A percentile compares a stretch with the other conserved stretches of the same genome.
Conservation (phyloP, 2,113 vertebrate species). For the Calyptomena viridis region DNA sequence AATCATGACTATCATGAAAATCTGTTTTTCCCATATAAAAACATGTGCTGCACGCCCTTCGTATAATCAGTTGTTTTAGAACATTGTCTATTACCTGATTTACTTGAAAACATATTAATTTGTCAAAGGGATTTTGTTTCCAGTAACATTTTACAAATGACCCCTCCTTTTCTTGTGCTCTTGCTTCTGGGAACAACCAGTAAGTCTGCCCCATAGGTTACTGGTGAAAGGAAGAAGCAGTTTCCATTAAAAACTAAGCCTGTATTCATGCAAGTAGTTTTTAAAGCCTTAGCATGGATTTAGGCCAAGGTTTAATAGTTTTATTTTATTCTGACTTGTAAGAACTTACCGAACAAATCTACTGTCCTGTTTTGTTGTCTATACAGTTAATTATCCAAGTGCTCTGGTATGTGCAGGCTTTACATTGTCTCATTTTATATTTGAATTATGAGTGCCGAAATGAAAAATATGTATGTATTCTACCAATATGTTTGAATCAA, state of each 20-base stretch:
- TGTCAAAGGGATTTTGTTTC: constrained; percentile 5
- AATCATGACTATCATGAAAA: neutral
- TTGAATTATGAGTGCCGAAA: neutral
- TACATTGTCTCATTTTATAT: neutral
- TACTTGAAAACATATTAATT: neutral
- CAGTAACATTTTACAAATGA: neutral
- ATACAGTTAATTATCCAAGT: neutral
- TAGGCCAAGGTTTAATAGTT: constrained; percentile 35
- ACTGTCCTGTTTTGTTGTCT: neutral
- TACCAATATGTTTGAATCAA: neutral
- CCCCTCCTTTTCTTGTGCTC: neutral
- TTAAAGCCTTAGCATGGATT: constrained; percentile 20
- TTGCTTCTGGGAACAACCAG: constrained; percentile 2
- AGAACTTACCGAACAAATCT: constrained; percentile 10
- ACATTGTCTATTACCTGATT: neutral
- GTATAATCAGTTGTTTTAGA: neutral
- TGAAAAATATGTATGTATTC: neutral
- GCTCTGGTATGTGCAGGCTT: neutral
- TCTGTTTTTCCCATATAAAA: neutral
- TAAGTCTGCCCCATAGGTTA: neutral
- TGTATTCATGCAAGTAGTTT: constrained; percentile 7
- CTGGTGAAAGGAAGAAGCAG: neutral
- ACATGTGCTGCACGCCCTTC: neutral
- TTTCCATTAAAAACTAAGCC: constrained; percentile 12
- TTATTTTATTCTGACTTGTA: neutral